Conservation (phyloP, 2,797 vertebrate genomes). For the Squalus acanthias region DNA sequence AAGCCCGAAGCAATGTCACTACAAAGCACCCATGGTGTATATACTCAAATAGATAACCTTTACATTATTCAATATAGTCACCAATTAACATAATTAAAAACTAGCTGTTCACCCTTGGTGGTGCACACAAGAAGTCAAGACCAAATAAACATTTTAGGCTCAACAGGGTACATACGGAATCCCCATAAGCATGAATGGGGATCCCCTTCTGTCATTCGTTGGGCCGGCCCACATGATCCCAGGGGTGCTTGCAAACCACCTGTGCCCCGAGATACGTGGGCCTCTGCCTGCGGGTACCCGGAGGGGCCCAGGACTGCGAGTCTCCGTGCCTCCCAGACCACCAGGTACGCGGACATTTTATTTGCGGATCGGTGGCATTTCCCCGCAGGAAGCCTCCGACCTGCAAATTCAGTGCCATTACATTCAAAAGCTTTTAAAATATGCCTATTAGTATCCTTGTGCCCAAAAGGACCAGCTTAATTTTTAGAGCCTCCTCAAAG, state of each 20-base stretch:
- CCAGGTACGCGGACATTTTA: too few relatives aligned
- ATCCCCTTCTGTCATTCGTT: too few relatives aligned
- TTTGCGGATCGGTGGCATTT: too few relatives aligned
- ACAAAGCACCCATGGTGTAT: neutral
- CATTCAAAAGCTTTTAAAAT: neutral
- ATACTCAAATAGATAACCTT: neutral
- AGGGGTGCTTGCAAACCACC: too few relatives aligned
- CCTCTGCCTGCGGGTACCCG: too few relatives aligned
- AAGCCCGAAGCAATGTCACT: neutral
- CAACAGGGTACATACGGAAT: neutral
- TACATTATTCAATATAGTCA: conserved; percentile 7
- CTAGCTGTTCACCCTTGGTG: neutral
- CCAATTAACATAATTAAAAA: neutral
- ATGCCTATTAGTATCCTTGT: neutral
- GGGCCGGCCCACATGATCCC: too few relatives aligned
- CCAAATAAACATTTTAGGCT: neutral
- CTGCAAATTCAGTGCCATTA: too few relatives aligned
- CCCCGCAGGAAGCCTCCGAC: too few relatives aligned
- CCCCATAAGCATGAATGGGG: too few relatives aligned
- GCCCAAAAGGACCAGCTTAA: neutral
- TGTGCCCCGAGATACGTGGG: too few relatives aligned
- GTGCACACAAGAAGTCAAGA: neutral
- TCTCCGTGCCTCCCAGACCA: too few relatives aligned
- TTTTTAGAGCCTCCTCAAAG: neutral
- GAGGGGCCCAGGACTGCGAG: too few relatives aligned